Evolutionary conservation across 1,140 invertebrate species (phyloP).

Genomic region (Drosophila suzukii): DNA sequence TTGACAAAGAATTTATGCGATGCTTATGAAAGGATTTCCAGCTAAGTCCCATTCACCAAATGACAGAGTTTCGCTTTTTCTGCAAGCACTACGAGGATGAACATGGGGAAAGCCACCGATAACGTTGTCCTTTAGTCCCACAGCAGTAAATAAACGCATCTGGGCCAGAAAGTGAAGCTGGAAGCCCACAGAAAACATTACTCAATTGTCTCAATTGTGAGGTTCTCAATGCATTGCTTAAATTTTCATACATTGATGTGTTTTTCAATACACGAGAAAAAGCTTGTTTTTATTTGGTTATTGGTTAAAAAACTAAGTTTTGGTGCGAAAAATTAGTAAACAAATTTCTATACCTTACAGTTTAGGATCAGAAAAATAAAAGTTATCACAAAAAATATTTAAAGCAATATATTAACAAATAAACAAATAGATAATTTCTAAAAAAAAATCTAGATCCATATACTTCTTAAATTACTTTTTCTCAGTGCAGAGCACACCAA

Average conservation of each 20-base stretch:
- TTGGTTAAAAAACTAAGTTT: no score
- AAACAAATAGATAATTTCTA: no score
- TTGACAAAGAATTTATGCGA: slow-evolving; percentile 80
- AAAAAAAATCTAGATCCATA: no score
- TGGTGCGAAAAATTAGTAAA: no score
- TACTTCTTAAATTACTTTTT: not conserved
- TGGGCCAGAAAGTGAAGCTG: slow-evolving; percentile 18
- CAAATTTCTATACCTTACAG: no score
- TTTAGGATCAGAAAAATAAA: no score
- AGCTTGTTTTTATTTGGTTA: no score
- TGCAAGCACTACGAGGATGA: not conserved
- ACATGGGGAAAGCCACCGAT: slow-evolving; percentile 10
- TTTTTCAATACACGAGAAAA: not conserved
- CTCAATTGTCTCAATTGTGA: not conserved
- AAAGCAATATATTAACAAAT: not conserved
- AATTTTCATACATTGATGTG: no score
- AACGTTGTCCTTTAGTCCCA: slow-evolving; percentile 6
- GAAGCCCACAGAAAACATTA: not conserved
- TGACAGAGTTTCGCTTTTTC: slow-evolving; percentile 65
- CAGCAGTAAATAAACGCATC: slow-evolving; percentile 60
- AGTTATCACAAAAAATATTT: no score
- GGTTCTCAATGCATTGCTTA: not conserved
- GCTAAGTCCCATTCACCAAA: slow-evolving; percentile 64
- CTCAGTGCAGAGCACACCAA: not conserved
- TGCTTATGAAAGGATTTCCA: slow-evolving; percentile 75